phyloP scores from a whole-genome alignment of 2,888 invertebrate species.

The Automeris io region DNA sequence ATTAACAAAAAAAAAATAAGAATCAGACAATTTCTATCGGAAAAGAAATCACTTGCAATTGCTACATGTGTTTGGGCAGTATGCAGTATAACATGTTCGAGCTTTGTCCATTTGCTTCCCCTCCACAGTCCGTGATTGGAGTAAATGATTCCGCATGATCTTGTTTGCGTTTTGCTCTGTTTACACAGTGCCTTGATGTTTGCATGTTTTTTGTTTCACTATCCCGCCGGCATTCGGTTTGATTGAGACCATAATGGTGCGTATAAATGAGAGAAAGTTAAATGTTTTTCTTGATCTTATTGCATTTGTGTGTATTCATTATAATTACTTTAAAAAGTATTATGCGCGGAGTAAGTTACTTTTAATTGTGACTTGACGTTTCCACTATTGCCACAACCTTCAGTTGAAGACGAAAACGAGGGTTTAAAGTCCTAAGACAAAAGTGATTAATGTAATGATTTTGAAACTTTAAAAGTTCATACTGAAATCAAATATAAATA shows the following conservation, averaged over 20 bases:
- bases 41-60: conserved; percentile 14
- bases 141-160: conserved; percentile 71
- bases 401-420: no score
- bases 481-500: no score
- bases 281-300: no score
- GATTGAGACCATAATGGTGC: neutral
- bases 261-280: neutral
- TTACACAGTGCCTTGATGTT: conserved; percentile 52
- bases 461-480: no score
- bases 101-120: conserved; percentile 40
- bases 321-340: no score
- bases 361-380: no score
- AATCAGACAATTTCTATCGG: conserved; percentile 13
- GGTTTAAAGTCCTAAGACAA: no score
- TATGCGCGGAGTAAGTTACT: no score
- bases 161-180: conserved; percentile 65
- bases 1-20: no score
- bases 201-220: conserved; percentile 52
- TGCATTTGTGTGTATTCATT: no score
- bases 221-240: conserved; percentile 19
- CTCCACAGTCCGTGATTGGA: conserved; percentile 49
- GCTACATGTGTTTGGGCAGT: conserved; percentile 15
- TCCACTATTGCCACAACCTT: no score
- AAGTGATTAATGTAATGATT: no score
- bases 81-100: conserved; percentile 40